Percentiles rank a stretch among this genome's conserved stretches.
Conservation (phyloP, 2,888 invertebrate species). For the Lissonota sp. region DNA sequence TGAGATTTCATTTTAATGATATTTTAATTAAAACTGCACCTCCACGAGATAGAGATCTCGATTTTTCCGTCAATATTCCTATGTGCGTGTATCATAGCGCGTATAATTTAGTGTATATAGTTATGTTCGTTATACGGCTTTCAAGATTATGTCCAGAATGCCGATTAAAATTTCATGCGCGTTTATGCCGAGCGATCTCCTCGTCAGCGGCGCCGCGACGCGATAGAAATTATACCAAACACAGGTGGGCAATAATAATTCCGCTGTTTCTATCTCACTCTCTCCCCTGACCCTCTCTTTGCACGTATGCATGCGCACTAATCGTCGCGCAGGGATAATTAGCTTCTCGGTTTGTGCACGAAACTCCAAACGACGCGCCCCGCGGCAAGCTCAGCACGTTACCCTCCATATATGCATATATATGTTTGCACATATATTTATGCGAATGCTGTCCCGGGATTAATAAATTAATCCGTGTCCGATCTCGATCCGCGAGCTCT, state of each 20-base stretch:
- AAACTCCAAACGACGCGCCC: constrained; percentile 34
- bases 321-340: constrained; percentile 59
- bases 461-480: constrained; percentile 65
- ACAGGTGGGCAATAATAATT: constrained; percentile 41
- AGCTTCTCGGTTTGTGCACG: constrained; percentile 47
- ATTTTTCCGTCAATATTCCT: constrained; percentile 11
- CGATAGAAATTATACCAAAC: constrained; percentile 51
- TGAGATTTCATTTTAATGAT: constrained; percentile 47
- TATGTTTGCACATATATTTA: not conserved
- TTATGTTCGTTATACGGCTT: constrained; percentile 8
- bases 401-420: not conserved
- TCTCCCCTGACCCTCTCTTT: not conserved
- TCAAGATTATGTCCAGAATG: constrained; percentile 34
- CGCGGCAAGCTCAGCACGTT: constrained; percentile 24
- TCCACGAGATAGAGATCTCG: constrained; percentile 35
- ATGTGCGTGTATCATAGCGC: constrained; percentile 4
- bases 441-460: constrained; percentile 36
- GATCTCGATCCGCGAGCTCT: constrained; percentile 55
- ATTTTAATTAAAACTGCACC: constrained; percentile 44
- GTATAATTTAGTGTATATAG: constrained; percentile 3
- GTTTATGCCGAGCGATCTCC: constrained; percentile 2
- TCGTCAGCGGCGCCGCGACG: constrained; percentile 14
- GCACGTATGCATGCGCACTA: constrained; percentile 26
- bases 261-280: not conserved
- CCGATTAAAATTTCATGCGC: constrained; percentile 47